These are phyloP conservation scores for Osmerus eperlanus DNA, from an alignment of 2,113 vertebrate species.

Conservation along the genomic window DNA sequence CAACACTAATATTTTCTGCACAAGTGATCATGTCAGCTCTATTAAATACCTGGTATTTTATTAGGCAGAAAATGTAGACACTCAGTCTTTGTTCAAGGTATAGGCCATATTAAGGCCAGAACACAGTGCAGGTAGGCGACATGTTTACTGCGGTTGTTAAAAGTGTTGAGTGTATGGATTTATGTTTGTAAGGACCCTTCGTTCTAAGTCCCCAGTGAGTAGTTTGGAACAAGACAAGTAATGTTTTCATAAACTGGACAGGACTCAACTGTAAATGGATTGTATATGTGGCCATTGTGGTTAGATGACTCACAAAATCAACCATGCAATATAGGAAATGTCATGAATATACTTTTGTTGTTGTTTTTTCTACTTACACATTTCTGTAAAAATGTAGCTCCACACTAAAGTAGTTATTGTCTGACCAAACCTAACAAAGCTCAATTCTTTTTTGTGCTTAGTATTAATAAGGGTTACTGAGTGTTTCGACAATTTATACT, in stretches of 20 bases:
- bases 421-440: too few species aligned
- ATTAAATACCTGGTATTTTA: too few species aligned
- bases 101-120: background rate
- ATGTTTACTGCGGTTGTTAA: conserved; percentile 31
- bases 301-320: conserved; percentile 37
- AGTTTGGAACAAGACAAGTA: background rate
- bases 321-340: conserved; percentile 17
- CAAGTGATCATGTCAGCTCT: too few species aligned
- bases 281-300: background rate
- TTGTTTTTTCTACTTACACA: too few species aligned
- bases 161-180: conserved; percentile 22
- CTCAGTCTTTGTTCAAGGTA: background rate
- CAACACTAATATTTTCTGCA: too few species aligned
- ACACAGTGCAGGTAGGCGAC: conserved; percentile 1
- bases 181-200: conserved; percentile 4
- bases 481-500: too few species aligned
- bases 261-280: conserved; percentile 34
- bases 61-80: background rate
- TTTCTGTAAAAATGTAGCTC: too few species aligned
- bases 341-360: background rate
- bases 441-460: too few species aligned
- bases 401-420: too few species aligned
- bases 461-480: too few species aligned
- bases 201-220: background rate
- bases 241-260: conserved; percentile 24